Evolutionary conservation across 2,113 vertebrate species (phyloP).

Genomic region (Nothocercus julius): DNA sequence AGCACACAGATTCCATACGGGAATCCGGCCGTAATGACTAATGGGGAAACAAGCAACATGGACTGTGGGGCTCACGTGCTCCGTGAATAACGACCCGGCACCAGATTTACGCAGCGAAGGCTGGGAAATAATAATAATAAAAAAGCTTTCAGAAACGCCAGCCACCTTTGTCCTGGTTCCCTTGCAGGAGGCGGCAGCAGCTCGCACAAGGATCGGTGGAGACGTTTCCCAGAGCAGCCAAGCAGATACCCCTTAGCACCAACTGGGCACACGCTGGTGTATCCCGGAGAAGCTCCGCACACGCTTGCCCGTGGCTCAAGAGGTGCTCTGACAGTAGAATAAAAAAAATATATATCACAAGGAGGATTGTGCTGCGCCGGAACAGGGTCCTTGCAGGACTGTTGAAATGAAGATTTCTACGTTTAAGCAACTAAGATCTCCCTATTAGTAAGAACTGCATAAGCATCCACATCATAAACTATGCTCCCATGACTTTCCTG

Average conservation of each 20-base stretch:
- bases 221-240: rapidly evolving
- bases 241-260: neutral
- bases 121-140: neutral
- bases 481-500: neutral
- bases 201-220: neutral
- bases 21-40: neutral
- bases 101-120: neutral
- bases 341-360: neutral
- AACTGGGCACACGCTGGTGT: neutral
- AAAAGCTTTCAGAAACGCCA: neutral
- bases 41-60: neutral
- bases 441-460: neutral
- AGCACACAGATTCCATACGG: too few species aligned
- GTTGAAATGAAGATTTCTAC: neutral
- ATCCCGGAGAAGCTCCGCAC: neutral
- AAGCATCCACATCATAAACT: neutral
- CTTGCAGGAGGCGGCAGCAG: neutral
- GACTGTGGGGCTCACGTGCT: too few species aligned
- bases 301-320: neutral
- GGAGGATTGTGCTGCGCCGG: neutral
- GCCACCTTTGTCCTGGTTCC: neutral
- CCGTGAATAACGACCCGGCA: neutral
- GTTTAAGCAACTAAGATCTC: neutral
- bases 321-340: neutral
- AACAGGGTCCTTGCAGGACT: neutral